These are phyloP conservation scores for Pseudomyrmex sp. DNA, from an alignment of 1,140 invertebrate genomes.

Conservation along the genomic window DNA sequence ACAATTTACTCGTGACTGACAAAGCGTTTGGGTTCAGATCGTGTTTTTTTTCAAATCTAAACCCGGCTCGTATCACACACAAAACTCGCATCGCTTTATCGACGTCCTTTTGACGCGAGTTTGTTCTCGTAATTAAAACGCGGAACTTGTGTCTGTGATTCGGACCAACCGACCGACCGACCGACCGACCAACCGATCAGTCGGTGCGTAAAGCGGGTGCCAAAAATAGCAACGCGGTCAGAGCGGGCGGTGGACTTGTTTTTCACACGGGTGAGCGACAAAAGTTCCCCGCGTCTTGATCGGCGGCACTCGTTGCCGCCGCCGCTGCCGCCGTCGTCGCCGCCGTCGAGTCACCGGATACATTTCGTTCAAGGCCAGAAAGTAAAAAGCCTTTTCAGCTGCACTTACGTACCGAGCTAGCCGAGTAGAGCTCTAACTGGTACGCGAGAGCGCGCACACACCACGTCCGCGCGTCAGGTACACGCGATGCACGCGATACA, in stretches of 20 bases:
- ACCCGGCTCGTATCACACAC: background rate
- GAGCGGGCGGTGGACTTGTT: constrained; percentile 43
- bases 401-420: constrained; percentile 76
- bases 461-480: constrained; percentile 58
- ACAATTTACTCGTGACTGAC: no score
- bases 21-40: background rate
- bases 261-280: constrained; percentile 57
- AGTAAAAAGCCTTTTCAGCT: constrained; percentile 85
- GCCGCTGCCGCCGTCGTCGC: background rate
- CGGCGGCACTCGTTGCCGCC: constrained; percentile 10
- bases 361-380: constrained; percentile 84
- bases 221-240: constrained; percentile 59
- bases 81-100: constrained; percentile 16
- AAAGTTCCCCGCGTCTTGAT: constrained; percentile 59
- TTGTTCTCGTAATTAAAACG: constrained; percentile 41
- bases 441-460: constrained; percentile 70
- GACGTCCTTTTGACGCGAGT: background rate
- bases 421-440: constrained; percentile 69
- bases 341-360: constrained; percentile 81
- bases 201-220: background rate
- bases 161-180: background rate
- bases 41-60: constrained; percentile 3
- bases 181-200: constrained; percentile 6
- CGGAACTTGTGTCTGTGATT: constrained; percentile 34
- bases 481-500: constrained; percentile 69